These are phyloP conservation scores for Resseliella maxima DNA, from an alignment of 2,888 invertebrate genomes.

Conservation along the genomic window DNA sequence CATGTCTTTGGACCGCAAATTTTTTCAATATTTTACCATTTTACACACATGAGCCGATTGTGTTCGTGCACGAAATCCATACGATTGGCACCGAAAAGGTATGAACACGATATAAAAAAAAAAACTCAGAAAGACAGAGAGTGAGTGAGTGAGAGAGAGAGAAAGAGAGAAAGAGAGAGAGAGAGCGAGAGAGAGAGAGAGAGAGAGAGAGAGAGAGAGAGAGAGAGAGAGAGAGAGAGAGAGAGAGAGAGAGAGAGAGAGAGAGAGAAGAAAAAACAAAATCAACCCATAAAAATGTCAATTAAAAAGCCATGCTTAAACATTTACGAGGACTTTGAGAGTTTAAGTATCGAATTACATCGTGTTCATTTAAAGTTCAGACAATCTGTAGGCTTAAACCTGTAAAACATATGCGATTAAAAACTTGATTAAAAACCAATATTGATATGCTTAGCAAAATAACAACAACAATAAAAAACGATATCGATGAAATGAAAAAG, in stretches of 20 bases:
- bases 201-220: neutral
- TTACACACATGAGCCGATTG: too few species aligned
- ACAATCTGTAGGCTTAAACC: constrained; percentile 7
- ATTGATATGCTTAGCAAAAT: neutral
- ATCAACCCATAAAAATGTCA: constrained; percentile 56
- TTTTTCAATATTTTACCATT: too few species aligned
- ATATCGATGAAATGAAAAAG: too few species aligned
- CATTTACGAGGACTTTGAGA: constrained; percentile 67
- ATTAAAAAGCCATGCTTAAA: constrained; percentile 59
- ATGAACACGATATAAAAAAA: too few species aligned
- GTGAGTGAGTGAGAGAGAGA: neutral
- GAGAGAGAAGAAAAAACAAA: neutral
- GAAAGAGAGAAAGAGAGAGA: too few species aligned
- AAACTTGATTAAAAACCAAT: constrained; percentile 15
- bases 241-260: neutral
- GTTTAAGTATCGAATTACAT: constrained; percentile 67
- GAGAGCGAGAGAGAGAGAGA: neutral
- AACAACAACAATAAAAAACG: neutral
- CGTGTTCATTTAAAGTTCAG: constrained; percentile 61
- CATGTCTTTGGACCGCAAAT: neutral
- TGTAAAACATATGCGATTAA: constrained; percentile 13
- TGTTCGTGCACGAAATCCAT: too few species aligned
- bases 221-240: neutral
- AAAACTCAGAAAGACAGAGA: too few species aligned
- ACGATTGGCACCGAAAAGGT: too few species aligned